Evolutionary conservation across 2,888 invertebrate genomes (phyloP).

Genomic region (Periphyllus acericola): DNA sequence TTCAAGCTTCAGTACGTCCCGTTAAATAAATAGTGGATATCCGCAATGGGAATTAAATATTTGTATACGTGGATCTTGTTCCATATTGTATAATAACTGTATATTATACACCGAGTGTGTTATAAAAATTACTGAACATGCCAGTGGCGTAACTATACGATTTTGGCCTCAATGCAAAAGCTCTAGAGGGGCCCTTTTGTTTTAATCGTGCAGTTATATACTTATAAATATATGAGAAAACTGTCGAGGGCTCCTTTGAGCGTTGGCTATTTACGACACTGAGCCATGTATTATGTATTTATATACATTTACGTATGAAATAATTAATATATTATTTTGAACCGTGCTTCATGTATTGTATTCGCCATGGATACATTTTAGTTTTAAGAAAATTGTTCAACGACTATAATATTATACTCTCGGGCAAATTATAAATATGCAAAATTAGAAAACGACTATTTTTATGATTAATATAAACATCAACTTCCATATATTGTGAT

Average conservation of each 20-base stretch:
- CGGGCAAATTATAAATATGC: too few relatives aligned
- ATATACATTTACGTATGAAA: too few relatives aligned
- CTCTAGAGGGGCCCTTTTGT: background rate
- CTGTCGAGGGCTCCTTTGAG: conserved; percentile 1
- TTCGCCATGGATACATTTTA: too few relatives aligned
- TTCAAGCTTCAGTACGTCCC: background rate
- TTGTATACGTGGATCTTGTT: background rate
- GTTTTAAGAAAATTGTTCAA: too few relatives aligned
- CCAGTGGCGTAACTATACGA: conserved; percentile 19
- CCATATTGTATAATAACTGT: background rate
- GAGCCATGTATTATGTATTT: background rate
- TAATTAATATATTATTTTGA: too few relatives aligned
- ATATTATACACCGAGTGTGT: background rate
- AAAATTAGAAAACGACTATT: too few relatives aligned
- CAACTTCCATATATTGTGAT: too few relatives aligned
- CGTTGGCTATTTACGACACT: conserved; percentile 12
- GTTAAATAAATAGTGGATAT: background rate
- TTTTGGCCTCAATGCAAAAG: conserved; percentile 20
- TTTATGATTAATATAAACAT: too few relatives aligned
- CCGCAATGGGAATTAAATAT: background rate
- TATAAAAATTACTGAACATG: background rate
- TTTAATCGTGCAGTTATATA: background rate
- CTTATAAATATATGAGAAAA: background rate
- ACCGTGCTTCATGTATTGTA: too few relatives aligned
- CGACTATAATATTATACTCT: too few relatives aligned